Evolutionary conservation across 37 sponge, comb jelly and placozoan genomes (phyloP), one percentile per base, ranked within the genome.

Genomic region (Diacarnus erythraeanus): DNA sequence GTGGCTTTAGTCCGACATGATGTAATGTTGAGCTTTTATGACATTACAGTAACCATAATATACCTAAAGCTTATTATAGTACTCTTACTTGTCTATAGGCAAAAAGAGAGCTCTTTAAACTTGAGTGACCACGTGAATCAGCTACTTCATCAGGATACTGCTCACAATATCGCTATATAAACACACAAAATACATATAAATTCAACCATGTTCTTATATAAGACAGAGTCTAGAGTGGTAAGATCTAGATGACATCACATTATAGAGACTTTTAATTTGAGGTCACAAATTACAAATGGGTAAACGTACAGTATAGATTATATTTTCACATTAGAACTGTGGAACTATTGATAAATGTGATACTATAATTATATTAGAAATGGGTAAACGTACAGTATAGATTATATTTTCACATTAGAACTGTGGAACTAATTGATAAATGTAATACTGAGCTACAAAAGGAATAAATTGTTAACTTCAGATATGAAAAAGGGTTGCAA

Each of bases 61-160:
- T n/a, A n/a, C n/a, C n/a, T n/a, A n/a, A n/a, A n/a, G n/a, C n/a
- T n/a, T n/a, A n/a, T n/a, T 60, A 17, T 6, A 43, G 72, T 74
- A 47, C 12, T 21, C 76, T 30, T 60, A 86, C 87, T 81, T 63
- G 29, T 60, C 92, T 65, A 57, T 91, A 91, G 15, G 66, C 40
- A 18, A 59, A 30, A 20, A 86, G 57, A 9, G 35, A 72, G 6
- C 74, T 57, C 34, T 37, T 78, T 18, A 91, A 47, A 57, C 64
- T n/a, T 9, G 21, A 31, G 70, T 87, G 64, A n/a, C 84, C 84
- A 21, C 77, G 34, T n/a, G 71, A 0, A 0, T 42, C 58, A 42
- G 92, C 92, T 23, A 86, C 31, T 0, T 91, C 87, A 15, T 91
- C 92, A 42, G 92, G 69, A 30, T 64, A 74, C 34, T 82, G 80